Conservation (phyloP, 2,113 vertebrate genomes). For the Laticauda laticaudata region DNA sequence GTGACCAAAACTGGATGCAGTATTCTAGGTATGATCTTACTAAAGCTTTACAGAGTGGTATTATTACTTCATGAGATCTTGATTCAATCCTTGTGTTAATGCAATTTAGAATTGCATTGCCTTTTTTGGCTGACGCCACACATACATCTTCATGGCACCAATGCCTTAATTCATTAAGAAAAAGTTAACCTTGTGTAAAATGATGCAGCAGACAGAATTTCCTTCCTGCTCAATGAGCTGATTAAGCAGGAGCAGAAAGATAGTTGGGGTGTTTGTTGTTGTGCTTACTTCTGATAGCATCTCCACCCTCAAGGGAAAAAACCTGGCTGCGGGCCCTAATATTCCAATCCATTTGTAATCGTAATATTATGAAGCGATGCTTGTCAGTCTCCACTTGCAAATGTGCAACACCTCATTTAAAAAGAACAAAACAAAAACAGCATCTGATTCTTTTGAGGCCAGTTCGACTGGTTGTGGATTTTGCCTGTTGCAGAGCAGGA, state of each 20-base stretch:
- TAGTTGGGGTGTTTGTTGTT: background rate
- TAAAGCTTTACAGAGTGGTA: too few species aligned
- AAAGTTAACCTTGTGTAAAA: constrained; percentile 2
- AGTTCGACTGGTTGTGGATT: background rate
- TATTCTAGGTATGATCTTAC: too few species aligned
- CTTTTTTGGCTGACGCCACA: too few species aligned
- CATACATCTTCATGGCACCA: background rate
- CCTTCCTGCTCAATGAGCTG: background rate
- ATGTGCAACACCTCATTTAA: background rate
- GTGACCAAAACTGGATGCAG: too few species aligned
- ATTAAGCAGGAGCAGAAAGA: background rate
- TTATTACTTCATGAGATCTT: too few species aligned
- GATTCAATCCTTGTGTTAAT: too few species aligned
- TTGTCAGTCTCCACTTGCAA: background rate
- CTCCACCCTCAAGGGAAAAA: background rate
- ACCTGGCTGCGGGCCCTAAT: background rate
- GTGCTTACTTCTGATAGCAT: background rate
- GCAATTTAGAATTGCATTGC: too few species aligned
- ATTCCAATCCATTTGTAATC: background rate
- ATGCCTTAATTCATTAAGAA: background rate
- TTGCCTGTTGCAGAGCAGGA: background rate
- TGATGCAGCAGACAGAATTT: background rate
- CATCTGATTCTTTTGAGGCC: background rate
- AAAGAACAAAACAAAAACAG: background rate
- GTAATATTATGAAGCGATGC: too few species aligned